Evolutionary conservation across 2,797 vertebrate genomes (phyloP).

Genomic region (Synanceia verrucosa): DNA sequence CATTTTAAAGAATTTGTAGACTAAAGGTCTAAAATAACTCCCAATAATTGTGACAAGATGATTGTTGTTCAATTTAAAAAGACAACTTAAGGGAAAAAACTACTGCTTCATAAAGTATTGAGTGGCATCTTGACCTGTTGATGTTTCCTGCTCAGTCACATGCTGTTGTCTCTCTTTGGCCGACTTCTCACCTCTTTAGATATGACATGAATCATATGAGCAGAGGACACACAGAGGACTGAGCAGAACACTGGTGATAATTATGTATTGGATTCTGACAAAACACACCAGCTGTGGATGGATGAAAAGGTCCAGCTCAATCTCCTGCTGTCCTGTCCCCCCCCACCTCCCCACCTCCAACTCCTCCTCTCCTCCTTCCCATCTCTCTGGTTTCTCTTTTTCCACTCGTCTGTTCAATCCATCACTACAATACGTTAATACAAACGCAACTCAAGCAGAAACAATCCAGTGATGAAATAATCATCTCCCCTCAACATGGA

Average conservation of each 20-base stretch:
- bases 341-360: not conserved
- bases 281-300: slow-evolving; percentile 44
- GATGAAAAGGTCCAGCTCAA: slow-evolving; percentile 54
- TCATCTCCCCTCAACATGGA: slow-evolving; percentile 50
- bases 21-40: too few species aligned
- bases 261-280: slow-evolving; percentile 61
- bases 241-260: slow-evolving; percentile 50
- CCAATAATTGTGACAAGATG: too few species aligned
- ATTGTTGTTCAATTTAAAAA: not conserved
- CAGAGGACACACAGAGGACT: slow-evolving; percentile 47
- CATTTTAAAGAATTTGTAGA: too few species aligned
- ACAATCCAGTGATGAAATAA: slow-evolving; percentile 48
- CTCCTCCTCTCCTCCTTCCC: not conserved
- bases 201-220: slow-evolving; percentile 33
- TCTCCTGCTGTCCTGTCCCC: slow-evolving; percentile 23
- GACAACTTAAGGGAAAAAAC: not conserved
- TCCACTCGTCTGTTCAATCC: slow-evolving; percentile 17
- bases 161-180: not conserved
- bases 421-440: slow-evolving; percentile 20
- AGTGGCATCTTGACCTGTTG: not conserved
- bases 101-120: not conserved
- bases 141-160: slow-evolving; percentile 11
- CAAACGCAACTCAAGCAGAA: slow-evolving; percentile 23
- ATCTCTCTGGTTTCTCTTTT: slow-evolving; percentile 14
- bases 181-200: slow-evolving; percentile 30